These are phyloP conservation scores for Chaetophractus vellerosus DNA, from an alignment of 2,797 vertebrate genomes.

Conservation along the genomic window DNA sequence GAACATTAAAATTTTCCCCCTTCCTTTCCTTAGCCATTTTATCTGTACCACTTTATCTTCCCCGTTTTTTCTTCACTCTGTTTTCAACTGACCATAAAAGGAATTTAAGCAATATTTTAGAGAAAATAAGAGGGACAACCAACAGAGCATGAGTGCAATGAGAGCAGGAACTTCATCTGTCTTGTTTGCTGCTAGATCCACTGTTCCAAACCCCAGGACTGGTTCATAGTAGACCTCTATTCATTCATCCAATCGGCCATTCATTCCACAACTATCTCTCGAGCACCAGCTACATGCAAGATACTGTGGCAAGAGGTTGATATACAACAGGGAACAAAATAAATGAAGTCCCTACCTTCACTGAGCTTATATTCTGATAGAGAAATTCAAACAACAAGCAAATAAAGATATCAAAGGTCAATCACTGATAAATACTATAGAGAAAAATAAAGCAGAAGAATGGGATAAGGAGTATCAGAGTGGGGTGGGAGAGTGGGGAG, in stretches of 20 bases:
- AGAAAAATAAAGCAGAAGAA: constrained; percentile 44
- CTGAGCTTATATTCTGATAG: not conserved
- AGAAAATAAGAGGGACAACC: constrained; percentile 44
- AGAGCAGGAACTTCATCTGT: not conserved
- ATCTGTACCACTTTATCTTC: not conserved
- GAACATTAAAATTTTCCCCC: not conserved
- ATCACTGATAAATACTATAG: not conserved
- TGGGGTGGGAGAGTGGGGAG: not conserved
- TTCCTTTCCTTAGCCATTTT: not conserved
- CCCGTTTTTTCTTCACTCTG: not conserved
- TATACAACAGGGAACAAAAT: not conserved
- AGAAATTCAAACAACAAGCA: not conserved
- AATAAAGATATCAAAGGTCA: not conserved
- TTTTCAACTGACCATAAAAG: not conserved
- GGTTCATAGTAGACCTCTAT: not conserved
- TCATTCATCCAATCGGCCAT: not conserved
- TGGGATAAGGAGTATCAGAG: not conserved
- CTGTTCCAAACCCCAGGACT: not conserved
- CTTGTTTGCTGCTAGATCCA: not conserved
- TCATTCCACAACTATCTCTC: not conserved
- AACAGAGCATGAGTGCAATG: not conserved
- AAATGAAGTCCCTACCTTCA: not conserved
- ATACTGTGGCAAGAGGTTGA: not conserved
- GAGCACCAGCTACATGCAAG: no score
- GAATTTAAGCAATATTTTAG: not conserved